Evolutionary conservation across 2,888 invertebrate species (phyloP), one percentile per base, ranked within the genome.

Genomic region (Allophyes oxyacanthae): DNA sequence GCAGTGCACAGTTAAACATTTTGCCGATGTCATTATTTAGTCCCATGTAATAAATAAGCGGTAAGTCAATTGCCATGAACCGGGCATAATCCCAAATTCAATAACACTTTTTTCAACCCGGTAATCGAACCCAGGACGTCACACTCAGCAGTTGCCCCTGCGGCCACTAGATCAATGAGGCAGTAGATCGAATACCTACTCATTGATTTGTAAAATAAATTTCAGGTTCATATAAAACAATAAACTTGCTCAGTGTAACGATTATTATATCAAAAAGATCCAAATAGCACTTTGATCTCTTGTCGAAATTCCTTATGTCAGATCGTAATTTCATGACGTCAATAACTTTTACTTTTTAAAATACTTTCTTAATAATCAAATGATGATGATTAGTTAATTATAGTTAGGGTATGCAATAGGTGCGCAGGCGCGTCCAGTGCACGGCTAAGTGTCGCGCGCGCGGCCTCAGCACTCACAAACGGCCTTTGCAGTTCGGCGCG

Each of bases 401-500:
- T 62, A 62, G 33, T 53, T 43, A 55, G 65, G 62, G 52, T 76
- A 83, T 89, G 88, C 88, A 88, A 84, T 85, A 85, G 77, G 74
- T 79, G 77, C 68, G 82, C 83, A 72, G 79, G 82, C 84, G 84
- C 85, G 83, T 85, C 85, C 88, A 84, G 78, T 82, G 75, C 73
- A 71, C 82, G 71, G 85, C 84, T 88, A 89, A 91, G 90, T 89
- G 91, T 90, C 90, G 89, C 86, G 85, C 83, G 81, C 85, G 84
- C 91, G 92, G 92, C 92, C 92, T 92, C 93, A 89, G 87, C 90
- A 88, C 88, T 89, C 91, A 88, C 92, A 88, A 92, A 93, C 93
- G 94, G 93, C 94, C 94, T 94, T 94, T 93, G 93, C 92, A 92
- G 92, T 92, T 91, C 87, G 91, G 89, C 78, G 87, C 92, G 93